Evolutionary conservation across 2,888 invertebrate genomes (phyloP), one percentile per base, ranked within the genome.

Genomic region (Rhagonycha fulva): DNA sequence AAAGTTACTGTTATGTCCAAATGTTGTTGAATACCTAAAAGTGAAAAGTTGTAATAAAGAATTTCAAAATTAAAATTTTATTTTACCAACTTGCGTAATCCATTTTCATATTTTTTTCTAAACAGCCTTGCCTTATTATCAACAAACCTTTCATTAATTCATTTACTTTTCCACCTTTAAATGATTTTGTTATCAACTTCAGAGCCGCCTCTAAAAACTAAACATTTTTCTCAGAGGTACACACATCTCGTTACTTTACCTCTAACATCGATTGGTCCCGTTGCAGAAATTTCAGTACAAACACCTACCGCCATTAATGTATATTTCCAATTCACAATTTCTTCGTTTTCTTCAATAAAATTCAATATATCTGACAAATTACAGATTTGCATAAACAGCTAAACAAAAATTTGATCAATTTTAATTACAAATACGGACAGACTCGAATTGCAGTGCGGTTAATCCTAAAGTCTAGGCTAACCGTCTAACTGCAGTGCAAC

Each of bases 1-100:
- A 61, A 72, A 76, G n/a, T 68, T 74, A 62, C 68, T 62, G 19
- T 72, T 71, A 11, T 23, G 14, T n/a, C 78, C 78, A 73, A 78
- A 76, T 24, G 69, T 78, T 5, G 10, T 26, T 14, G 76, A 70
- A 68, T 74, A 76, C 78, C 78, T 78, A 62, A 11, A 74, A 74
- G 61, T 67, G 23, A 26, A 62, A 74, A 66, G n/a, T 32, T 23
- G 24, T 24, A 19, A 30, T 67, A 14, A 24, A 47, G 10, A 28
- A n/a, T 63, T 14, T 23, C 23, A 24, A 14, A 14, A 10, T 30
- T 14, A 23, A 47, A 47, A 23, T 70, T 11, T 23, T 32, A 63
- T 68, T 62, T 68, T 71, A 78, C 78, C 78, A 78, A n/a, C 63
- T 14, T n/a, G 28, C 24, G 30, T 78, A 78, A 61, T 62, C 19